Conservation (phyloP, 2,797 vertebrate species). For the Epinephelus malabaricus region DNA sequence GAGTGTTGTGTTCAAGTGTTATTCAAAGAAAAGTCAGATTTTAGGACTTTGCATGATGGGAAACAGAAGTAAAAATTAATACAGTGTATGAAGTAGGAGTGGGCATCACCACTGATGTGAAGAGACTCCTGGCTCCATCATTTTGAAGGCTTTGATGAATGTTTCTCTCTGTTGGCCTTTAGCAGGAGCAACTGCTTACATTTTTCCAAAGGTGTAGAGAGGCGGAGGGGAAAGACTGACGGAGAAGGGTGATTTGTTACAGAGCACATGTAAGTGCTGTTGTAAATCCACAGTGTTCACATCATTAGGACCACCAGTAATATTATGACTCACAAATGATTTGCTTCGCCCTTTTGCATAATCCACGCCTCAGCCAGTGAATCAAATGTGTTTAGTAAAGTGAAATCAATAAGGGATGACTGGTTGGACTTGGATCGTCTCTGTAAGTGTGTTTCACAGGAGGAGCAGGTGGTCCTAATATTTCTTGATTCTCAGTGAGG, state of each 20-base stretch:
- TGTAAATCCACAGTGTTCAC: conserved; percentile 49
- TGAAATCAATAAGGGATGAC: conserved; percentile 46
- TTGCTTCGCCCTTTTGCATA: conserved; percentile 25
- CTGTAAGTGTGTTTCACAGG: conserved; percentile 17
- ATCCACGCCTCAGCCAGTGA: conserved; percentile 21
- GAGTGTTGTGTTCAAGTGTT: neutral
- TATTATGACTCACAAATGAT: conserved; percentile 16
- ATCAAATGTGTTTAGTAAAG: conserved; percentile 40
- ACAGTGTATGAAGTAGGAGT: conserved; percentile 6
- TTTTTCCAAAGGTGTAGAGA: conserved; percentile 22
- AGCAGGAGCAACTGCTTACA: conserved; percentile 16
- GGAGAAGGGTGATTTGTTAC: conserved; percentile 47
- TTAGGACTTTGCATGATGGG: neutral
- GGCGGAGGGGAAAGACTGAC: conserved; percentile 17
- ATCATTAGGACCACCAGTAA: conserved; percentile 59
- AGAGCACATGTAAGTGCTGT: conserved; percentile 23
- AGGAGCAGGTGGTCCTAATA: conserved; percentile 72
- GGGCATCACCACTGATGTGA: neutral
- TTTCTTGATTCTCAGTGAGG: conserved; percentile 50
- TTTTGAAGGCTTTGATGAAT: conserved; percentile 33
- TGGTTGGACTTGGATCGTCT: conserved; percentile 43
- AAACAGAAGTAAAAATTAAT: neutral
- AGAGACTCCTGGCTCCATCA: neutral
- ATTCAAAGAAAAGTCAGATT: neutral
- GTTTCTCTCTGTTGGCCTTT: conserved; percentile 10